Base-by-base conservation (phyloP, 2,113 vertebrate species). In the Naja naja region DNA sequence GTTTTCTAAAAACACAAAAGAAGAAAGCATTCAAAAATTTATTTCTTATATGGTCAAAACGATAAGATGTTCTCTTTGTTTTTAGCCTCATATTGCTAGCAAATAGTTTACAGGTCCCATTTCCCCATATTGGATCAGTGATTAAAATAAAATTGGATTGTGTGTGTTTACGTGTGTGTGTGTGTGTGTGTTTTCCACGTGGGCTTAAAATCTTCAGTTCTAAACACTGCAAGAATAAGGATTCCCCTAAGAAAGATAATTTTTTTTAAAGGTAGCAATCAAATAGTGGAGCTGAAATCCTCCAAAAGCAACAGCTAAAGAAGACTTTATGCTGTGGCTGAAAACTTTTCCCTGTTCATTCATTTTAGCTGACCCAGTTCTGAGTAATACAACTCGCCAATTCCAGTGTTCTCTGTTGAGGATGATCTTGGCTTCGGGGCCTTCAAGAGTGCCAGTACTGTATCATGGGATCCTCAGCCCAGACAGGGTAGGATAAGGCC, bases 381-480 rank as follows among this genome's bases (percentile, higher is more conserved):
- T 12, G 30, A 69, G 11, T n/a, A 14, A n/a, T 0, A 12, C 1
- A 2, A n/a, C 12, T 14, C 12, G 30, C 30, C 12, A 34, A n/a
- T 34, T 34, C 64, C 64, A 74, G n/a, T 18, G n/a, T 34, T 74
- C 64, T 1, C 64, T 16, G 14, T 7, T 74, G n/a, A 12, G 14
- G 14, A 16, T 6, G 14, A 34, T 20, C 64, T 74, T 74, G n/a
- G n/a, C 14, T 81, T 20, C 69, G 39, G 34, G 69, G 7, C 34
- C 69, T 81, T 81, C 69, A 81, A 39, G 16, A 49, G 49, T 1
- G 49, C 49, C 9, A 9, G 49, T 49, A 49, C 49, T 47, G 27
- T 27, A 49, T 89, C 98, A 98, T 95, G 69, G 98, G 97, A 93
- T 99, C 96, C 91, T 98, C 97, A 23, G 89, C 96, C 98, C 98